phyloP scores from a whole-genome alignment of 1,140 invertebrate genomes.

The Achroia grisella region DNA sequence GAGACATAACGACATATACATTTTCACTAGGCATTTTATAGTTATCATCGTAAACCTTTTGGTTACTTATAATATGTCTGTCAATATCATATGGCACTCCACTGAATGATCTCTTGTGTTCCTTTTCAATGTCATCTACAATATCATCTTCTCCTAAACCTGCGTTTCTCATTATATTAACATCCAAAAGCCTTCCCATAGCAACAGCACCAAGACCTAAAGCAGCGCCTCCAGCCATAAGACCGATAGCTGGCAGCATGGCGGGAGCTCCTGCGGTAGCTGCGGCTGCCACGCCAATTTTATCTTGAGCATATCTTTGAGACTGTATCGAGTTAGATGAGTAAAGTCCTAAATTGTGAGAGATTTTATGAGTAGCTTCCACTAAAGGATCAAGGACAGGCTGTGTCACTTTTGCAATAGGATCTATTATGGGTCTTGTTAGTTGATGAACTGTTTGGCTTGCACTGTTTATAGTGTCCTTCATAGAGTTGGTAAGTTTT shows the following conservation, averaged over 20 bases:
- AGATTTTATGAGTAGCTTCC: conserved; percentile 85
- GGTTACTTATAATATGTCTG: conserved; percentile 55
- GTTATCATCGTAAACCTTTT: conserved; percentile 65
- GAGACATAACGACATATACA: conserved; percentile 66
- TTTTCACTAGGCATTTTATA: conserved; percentile 72
- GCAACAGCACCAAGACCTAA: conserved; percentile 85
- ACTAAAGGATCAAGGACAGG: conserved; percentile 83
- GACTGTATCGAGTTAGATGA: conserved; percentile 50
- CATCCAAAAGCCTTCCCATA: conserved; percentile 81
- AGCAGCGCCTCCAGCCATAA: conserved; percentile 85
- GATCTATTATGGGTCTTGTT: conserved; percentile 79
- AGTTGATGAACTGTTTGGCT: conserved; percentile 81
- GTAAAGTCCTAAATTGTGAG: conserved; percentile 81
- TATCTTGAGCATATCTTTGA: conserved; percentile 77
- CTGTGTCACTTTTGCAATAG: conserved; percentile 78
- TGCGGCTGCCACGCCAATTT: conserved; percentile 78
- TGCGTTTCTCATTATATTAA: conserved; percentile 75
- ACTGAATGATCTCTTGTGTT: conserved; percentile 75
- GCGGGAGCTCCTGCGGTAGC: conserved; percentile 73
- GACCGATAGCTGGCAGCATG: conserved; percentile 81
- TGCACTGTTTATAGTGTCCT: conserved; percentile 80
- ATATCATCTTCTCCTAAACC: conserved; percentile 52
- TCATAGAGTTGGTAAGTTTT: conserved; percentile 81
- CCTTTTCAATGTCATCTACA: conserved; percentile 66
- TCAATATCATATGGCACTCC: conserved; percentile 57